Base-by-base conservation (phyloP, 2,113 vertebrate species). In the Ammodytes dubius region DNA sequence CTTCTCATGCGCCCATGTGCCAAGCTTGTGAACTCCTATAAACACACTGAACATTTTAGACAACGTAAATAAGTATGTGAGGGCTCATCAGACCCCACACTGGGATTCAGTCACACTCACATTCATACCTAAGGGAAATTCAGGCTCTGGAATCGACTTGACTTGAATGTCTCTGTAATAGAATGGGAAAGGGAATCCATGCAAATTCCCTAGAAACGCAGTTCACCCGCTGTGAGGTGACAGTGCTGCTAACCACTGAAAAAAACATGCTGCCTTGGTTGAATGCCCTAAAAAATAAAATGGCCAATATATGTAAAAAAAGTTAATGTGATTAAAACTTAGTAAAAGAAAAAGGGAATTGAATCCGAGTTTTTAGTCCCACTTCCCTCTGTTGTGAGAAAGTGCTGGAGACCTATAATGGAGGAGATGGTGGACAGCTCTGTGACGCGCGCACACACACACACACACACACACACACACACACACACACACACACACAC, bases 321-420 rank as follows among this genome's bases (percentile, higher is more conserved):
- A 87, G 71, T 89, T 70, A 39, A 43, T 52, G 63, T 61, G 82
- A 83, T 82, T 87, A 80, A 75, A 81, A 92, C 90, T 91, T 92
- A 86, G 91, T 89, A 90, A 89, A 69, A 13, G 27, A 84, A 63
- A 63, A 84, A 87, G 72, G 59, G 84, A 90, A 90, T 83, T 67
- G 83, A 93, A 88, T 85, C 84, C 77, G 73, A 85, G 83, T 83
- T 89, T 89, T 90, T 87, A 88, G 82, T 88, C 81, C 86, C 88
- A 87, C 77, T 60, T 83, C 66, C 6, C 73, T 91, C 79, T 77
- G 80, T 89, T 84, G 87, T 83, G 78, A 92, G 91, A 91, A 90
- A 84, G 82, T 88, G 58, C 70, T 53, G 70, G 78, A 79, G 88
- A 90, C 88, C 85, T 87, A 27, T 27, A 27, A 27, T 74, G 42